Base-by-base conservation (phyloP, 2,113 vertebrate genomes). In the Barnardius zonarius region DNA sequence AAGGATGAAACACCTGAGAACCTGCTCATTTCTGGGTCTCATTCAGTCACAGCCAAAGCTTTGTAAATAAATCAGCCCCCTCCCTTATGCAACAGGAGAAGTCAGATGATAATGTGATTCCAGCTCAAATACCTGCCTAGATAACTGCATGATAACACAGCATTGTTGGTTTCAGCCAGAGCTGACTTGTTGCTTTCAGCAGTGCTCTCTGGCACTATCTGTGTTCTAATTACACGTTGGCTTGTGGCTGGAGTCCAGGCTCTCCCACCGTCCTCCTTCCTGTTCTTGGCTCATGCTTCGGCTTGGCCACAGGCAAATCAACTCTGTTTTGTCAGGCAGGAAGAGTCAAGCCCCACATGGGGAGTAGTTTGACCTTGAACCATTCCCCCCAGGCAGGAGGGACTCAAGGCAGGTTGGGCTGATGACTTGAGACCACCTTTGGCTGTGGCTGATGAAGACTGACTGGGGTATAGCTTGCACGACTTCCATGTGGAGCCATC, bases 101-200 rank as follows among this genome's bases (percentile, higher is more conserved):
- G 5, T 64, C 52, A 54, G 37, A 73, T 72, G 27, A 68, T 75
- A 78, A 76, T 44, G 17, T 75, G 57, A 84, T 97, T 95, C 89
- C 89, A 76, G 93, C 48, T 91, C 93, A 92, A 92, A 97, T 79
- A 84, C 86, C 81, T 97, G 77, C 48, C 27, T 74, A 97, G 95
- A 96, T 95, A 92, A 84, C 37, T 78, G 64, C 62, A 66, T 93
- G 96, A 96, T 96, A 97, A 89, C 93, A 76, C 57, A 5, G 20
- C n/a, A 81, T 35, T 1, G 64, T 82, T 72, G 57, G 43, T 95
- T 95, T 93, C 91, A 93, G 89, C 95, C 96, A 84, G 96, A 97
- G 80, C 93, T 90, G 83, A 92, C 93, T 95, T 96, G 95, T 86
- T 96, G 48, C 20, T 95, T 95, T 82, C 94, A 92, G 74, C 84